Percentiles rank a stretch among this genome's conserved stretches.
Conservation (phyloP, 1,140 invertebrate genomes). For the Eriosoma lanigerum region DNA sequence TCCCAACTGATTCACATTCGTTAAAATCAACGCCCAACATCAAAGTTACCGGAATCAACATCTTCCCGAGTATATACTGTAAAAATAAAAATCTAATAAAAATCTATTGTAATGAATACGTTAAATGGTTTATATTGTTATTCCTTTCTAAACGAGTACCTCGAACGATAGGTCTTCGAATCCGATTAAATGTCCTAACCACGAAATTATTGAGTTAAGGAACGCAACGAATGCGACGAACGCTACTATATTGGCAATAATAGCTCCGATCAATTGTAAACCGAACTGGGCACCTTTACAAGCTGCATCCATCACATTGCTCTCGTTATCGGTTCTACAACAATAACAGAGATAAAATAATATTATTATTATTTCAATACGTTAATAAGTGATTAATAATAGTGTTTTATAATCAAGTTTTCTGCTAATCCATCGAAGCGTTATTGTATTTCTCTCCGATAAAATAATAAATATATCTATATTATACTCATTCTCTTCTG, state of each 20-base stretch:
- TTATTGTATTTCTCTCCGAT: no score
- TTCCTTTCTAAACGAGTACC: constrained; percentile 56
- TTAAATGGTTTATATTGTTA: neutral
- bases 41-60: constrained; percentile 84
- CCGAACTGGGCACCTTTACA: constrained; percentile 81
- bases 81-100: constrained; percentile 55
- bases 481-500: no score
- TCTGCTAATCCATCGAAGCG: no score
- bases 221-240: constrained; percentile 86
- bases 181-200: constrained; percentile 78
- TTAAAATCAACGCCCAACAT: constrained; percentile 77
- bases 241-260: constrained; percentile 88
- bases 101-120: neutral
- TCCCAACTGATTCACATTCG: constrained; percentile 76
- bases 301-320: constrained; percentile 64
- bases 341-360: no score
- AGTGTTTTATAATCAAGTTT: no score
- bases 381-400: no score
- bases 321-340: neutral
- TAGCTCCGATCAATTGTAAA: constrained; percentile 80
- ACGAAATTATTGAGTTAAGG: constrained; percentile 76
- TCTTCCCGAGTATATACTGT: constrained; percentile 77
- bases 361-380: no score
- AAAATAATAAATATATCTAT: no score
- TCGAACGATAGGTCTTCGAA: constrained; percentile 61